phyloP scores from a whole-genome alignment of 2,113 vertebrate genomes.

The Pterocles gutturalis region DNA sequence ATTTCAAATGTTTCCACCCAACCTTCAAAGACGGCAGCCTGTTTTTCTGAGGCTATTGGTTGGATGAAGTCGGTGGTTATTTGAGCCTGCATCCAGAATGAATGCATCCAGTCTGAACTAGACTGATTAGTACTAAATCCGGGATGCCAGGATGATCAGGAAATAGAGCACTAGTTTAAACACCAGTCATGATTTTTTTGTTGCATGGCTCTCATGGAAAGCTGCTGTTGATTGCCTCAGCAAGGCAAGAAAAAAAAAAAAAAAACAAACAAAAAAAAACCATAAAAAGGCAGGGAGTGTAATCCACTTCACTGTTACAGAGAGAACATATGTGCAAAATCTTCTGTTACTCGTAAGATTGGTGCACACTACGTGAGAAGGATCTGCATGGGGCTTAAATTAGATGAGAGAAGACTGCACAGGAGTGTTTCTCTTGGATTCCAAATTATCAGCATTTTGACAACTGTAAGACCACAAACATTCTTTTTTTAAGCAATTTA shows the following conservation, averaged over 20 bases:
- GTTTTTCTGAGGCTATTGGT: neutral
- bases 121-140: slow-evolving; percentile 35
- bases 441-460: neutral
- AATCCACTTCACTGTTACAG: neutral
- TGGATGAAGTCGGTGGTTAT: neutral
- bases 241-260: neutral
- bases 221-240: slow-evolving; percentile 11
- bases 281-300: neutral
- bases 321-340: neutral
- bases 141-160: neutral
- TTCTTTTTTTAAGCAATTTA: neutral
- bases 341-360: neutral
- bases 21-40: neutral
- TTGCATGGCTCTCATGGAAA: slow-evolving; percentile 15
- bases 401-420: accelerated
- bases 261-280: no score
- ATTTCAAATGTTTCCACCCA: neutral
- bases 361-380: neutral
- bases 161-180: neutral
- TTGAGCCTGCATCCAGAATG: slow-evolving; percentile 12
- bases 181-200: slow-evolving; percentile 4
- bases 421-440: neutral
- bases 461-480: neutral
- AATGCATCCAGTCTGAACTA: slow-evolving; percentile 33
- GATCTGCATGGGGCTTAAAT: neutral